phyloP scores from a whole-genome alignment of 2,888 invertebrate species.

The Rhingia campestris region DNA sequence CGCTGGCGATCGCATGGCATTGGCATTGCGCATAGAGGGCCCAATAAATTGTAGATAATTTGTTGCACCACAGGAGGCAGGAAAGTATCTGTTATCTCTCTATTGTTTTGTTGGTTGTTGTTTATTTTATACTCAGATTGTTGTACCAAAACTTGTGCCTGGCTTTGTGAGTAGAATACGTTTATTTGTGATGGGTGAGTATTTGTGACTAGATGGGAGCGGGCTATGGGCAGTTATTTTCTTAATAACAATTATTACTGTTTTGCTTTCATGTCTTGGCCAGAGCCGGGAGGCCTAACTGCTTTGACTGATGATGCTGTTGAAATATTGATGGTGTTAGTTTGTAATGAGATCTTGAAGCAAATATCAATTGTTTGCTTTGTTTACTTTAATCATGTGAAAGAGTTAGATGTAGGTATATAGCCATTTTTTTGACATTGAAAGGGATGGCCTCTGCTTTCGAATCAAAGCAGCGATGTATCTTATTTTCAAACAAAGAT shows the following conservation, averaged over 20 bases:
- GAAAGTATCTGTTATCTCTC: slow-evolving; percentile 75
- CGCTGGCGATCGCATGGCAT: slow-evolving; percentile 37
- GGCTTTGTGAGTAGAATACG: slow-evolving; percentile 16
- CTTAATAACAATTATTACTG: no score
- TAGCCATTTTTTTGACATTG: no score
- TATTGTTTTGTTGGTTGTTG: slow-evolving; percentile 74
- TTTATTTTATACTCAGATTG: slow-evolving; percentile 35
- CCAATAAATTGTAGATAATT: slow-evolving; percentile 77
- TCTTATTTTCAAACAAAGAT: no score
- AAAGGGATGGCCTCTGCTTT: no score
- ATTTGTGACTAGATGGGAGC: slow-evolving; percentile 15
- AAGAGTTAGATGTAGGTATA: no score
- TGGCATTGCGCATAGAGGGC: slow-evolving; percentile 57
- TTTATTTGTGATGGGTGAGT: slow-evolving; percentile 9
- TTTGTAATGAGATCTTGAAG: neutral
- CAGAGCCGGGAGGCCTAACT: neutral
- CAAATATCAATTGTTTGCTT: no score
- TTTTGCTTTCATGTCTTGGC: neutral
- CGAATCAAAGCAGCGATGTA: no score
- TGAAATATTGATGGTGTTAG: neutral
- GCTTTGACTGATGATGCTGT: slow-evolving; percentile 6
- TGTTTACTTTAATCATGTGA: no score
- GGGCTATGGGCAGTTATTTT: no score
- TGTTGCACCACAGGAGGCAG: slow-evolving; percentile 75
- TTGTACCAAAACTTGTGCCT: slow-evolving; percentile 16